Conservation (phyloP, 2,113 vertebrate species). For the Arothron firmamentum region DNA sequence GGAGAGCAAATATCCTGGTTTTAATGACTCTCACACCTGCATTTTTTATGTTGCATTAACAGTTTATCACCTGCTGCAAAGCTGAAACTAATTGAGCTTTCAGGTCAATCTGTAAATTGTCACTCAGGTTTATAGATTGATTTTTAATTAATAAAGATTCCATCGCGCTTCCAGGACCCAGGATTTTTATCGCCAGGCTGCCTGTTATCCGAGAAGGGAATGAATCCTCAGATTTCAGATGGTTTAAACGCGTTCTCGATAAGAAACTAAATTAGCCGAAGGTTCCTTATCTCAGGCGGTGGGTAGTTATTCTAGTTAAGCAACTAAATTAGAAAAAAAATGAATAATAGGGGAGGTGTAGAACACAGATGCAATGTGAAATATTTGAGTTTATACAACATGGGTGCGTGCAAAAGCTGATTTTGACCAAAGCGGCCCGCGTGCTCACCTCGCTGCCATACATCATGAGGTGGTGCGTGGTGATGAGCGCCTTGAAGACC, state of each 20-base stretch:
- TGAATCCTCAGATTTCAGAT: background rate
- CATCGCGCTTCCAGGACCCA: background rate
- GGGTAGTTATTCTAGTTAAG: no score
- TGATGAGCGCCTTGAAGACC: slow-evolving; percentile 96
- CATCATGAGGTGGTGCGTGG: slow-evolving; percentile 96
- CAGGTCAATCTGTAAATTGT: background rate
- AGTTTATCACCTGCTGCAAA: background rate
- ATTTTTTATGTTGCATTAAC: background rate
- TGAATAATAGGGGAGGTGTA: no score
- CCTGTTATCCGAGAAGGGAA: background rate
- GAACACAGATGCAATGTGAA: no score
- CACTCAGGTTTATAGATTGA: background rate
- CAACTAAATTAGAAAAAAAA: no score
- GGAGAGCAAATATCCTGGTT: background rate
- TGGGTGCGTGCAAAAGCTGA: background rate
- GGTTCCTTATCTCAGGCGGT: no score
- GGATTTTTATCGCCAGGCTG: background rate
- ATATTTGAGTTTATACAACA: no score
- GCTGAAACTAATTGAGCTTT: background rate
- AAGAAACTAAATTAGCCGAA: no score
- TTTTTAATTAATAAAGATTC: background rate
- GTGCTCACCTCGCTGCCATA: slow-evolving; percentile 91
- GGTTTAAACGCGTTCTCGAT: no score
- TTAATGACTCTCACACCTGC: background rate
- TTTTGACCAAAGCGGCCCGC: background rate